Percentiles rank a stretch among this genome's conserved stretches.
Evolutionary conservation across 1,140 invertebrate genomes (phyloP).

Genomic region (Melipona quadrifasciata): DNA sequence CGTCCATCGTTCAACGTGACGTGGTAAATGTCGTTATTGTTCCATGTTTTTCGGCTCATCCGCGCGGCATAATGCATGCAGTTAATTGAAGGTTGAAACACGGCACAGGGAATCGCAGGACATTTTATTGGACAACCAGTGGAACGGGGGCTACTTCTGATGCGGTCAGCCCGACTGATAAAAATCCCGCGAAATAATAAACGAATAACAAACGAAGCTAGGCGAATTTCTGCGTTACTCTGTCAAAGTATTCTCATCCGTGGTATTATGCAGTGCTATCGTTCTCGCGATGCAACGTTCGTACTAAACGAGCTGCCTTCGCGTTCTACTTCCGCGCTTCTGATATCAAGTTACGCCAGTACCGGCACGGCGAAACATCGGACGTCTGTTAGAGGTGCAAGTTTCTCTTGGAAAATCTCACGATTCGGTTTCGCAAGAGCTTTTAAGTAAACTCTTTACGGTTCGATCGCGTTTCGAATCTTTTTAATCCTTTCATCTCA

Average conservation of each 20-base stretch:
- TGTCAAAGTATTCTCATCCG: slow-evolving; percentile 11
- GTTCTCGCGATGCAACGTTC: slow-evolving; percentile 42
- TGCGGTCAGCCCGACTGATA: neutral
- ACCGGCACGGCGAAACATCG: slow-evolving; percentile 8
- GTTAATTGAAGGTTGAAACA: slow-evolving; percentile 1
- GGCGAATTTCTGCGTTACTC: slow-evolving; percentile 12
- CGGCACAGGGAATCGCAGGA: neutral
- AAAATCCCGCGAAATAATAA: slow-evolving; percentile 26
- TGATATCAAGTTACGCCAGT: slow-evolving; percentile 47
- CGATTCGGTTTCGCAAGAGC: neutral
- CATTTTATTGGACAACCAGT: neutral
- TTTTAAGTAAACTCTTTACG: too few species aligned
- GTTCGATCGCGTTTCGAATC: too few species aligned
- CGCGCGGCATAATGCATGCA: neutral
- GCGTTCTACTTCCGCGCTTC: slow-evolving; percentile 57
- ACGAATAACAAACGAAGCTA: too few species aligned
- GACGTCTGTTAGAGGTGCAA: slow-evolving; percentile 3
- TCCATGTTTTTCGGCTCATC: neutral
- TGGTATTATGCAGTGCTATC: slow-evolving; percentile 43
- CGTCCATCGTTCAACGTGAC: neutral
- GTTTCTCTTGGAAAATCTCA: slow-evolving; percentile 21
- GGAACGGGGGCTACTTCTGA: too few species aligned
- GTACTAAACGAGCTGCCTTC: slow-evolving; percentile 52
- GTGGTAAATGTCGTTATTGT: neutral
- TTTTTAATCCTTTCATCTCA: too few species aligned